Evolutionary conservation across 2,888 invertebrate genomes (phyloP).

Genomic region (Tenthredo notha): DNA sequence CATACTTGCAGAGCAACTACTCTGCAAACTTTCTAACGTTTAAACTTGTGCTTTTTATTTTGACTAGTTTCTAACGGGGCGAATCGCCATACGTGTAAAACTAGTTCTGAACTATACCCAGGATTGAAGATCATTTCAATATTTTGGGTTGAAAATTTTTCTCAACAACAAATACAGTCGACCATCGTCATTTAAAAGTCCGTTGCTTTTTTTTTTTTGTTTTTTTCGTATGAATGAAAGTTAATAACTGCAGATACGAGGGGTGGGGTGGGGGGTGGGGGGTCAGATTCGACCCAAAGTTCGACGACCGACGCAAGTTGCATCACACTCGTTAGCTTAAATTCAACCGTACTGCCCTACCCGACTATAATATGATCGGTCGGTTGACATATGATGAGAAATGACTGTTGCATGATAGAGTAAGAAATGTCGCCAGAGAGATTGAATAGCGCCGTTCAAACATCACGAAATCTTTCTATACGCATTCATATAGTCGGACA

Average conservation of each 20-base stretch:
- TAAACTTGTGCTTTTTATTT: neutral
- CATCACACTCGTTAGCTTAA: slow-evolving; percentile 61
- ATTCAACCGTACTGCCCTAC: slow-evolving; percentile 48
- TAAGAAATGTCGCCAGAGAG: neutral
- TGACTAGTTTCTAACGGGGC: neutral
- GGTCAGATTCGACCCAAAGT: slow-evolving; percentile 63
- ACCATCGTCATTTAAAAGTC: slow-evolving; percentile 3
- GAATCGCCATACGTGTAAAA: neutral
- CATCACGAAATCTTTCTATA: neutral
- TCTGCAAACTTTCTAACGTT: neutral
- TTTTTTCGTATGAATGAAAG: slow-evolving; percentile 67
- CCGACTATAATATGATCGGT: slow-evolving; percentile 39
- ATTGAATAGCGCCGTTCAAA: slow-evolving; percentile 2
- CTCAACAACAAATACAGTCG: neutral
- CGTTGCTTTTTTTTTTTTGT: slow-evolving; percentile 60
- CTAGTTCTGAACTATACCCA: neutral
- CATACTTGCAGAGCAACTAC: neutral
- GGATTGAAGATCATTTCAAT: neutral
- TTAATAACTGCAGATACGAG: slow-evolving; percentile 53
- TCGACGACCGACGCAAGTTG: slow-evolving; percentile 69
- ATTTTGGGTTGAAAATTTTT: neutral
- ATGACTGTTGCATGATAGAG: neutral
- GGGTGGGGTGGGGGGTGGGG: no score
- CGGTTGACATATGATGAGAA: neutral
- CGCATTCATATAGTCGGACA: neutral